Conservation (phyloP, 2,888 invertebrate species). For the Drepanosiphum platanoidis region DNA sequence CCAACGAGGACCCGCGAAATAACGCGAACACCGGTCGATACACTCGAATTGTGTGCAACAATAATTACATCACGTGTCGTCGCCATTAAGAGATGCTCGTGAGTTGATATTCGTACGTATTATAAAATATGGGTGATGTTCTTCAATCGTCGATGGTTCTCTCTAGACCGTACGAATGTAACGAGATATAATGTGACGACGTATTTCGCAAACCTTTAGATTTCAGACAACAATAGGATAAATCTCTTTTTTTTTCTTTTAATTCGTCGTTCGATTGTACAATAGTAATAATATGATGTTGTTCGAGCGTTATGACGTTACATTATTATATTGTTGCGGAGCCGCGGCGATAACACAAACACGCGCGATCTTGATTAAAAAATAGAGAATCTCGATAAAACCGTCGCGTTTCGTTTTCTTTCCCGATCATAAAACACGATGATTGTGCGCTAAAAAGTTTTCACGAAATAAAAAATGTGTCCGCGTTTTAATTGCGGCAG, state of each 20-base stretch:
- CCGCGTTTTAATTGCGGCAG: background rate
- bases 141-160: too few relatives aligned
- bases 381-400: background rate
- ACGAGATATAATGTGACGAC: too few relatives aligned
- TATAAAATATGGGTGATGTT: too few relatives aligned
- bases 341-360: constrained; percentile 2
- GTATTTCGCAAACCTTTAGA: constrained; percentile 9
- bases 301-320: background rate
- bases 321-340: constrained; percentile 4
- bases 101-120: too few relatives aligned
- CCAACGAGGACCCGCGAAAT: too few relatives aligned
- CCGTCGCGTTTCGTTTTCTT: background rate
- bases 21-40: too few relatives aligned
- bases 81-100: too few relatives aligned
- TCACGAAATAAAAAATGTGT: background rate
- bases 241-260: constrained; percentile 17
- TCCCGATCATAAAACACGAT: constrained; percentile 15
- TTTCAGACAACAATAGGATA: constrained; percentile 31
- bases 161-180: too few relatives aligned
- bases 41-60: too few relatives aligned
- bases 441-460: background rate
- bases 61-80: too few relatives aligned
- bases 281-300: too few relatives aligned
- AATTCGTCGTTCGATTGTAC: background rate
- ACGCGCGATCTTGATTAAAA: constrained; percentile 19